Base-by-base conservation (phyloP, 1,140 invertebrate genomes). In the Spodoptera litura region DNA sequence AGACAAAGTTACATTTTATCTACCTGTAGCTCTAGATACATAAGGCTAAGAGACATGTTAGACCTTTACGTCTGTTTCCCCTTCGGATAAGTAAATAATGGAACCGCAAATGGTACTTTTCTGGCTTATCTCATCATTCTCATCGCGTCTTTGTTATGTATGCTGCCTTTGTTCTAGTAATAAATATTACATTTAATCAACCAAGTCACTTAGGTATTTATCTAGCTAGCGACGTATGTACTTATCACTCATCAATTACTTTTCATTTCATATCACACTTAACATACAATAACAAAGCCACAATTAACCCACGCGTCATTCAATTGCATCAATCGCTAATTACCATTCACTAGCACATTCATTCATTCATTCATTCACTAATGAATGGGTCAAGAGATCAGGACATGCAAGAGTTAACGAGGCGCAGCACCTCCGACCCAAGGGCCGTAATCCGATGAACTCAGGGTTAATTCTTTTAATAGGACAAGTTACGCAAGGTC, bases 361-460 rank as follows among this genome's bases (percentile, higher is more conserved):
- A 64, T 51, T 68, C 64, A 70, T 70, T 70, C 49, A 70, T 70
- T 27, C 49, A 44, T 8, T 6, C 66, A 31, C 66, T 70, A 70
- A 70, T 70, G 25, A 70, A 70, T 10, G 25, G 66, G 66, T 66
- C 62, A 25, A 51, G 4, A 66, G 62, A 66, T 66, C 62, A 66
- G 38, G n/a, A 9, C n/a, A 4, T 70, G 66, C 66, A 66, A 25
- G 38, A 52, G 12, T 31, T 52, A 31, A 70, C 20, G 25, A 70
- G n/a, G 13, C n/a, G 49, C 49, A 53, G 20, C 25, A 31, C 49
- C 66, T 53, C 27, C 44, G 66, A 27, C 9, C n/a, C 25, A 56
- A 13, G 58, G 62, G 35, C 38, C 62, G 13, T 66, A 66, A 66
- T 66, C 66, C 66, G 20, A 13, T 70, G 66, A 52, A 27, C 25